phyloP scores from a whole-genome alignment of 2,113 vertebrate species.

The Plectropomus leopardus region DNA sequence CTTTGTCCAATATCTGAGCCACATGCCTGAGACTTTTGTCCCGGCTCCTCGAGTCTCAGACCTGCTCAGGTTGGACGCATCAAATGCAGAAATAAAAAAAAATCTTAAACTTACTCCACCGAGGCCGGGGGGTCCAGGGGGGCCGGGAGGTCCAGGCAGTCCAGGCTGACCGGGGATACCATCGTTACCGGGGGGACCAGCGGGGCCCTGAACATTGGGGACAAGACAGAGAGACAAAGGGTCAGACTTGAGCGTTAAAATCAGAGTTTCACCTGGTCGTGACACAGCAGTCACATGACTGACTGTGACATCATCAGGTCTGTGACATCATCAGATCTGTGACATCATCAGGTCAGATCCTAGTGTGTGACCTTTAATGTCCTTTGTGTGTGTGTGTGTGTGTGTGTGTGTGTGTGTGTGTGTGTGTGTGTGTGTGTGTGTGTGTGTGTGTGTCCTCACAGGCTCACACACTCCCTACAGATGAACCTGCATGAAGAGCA shows the following conservation, averaged over 20 bases:
- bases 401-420: slow-evolving; percentile 46
- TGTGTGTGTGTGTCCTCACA: slow-evolving; percentile 39
- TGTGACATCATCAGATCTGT: neutral
- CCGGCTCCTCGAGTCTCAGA: no score
- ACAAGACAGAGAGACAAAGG: neutral
- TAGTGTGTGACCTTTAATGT: neutral
- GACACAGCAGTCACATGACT: neutral
- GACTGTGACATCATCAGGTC: neutral
- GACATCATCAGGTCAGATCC: neutral
- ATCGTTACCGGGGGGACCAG: slow-evolving; percentile 91
- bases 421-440: slow-evolving; percentile 49
- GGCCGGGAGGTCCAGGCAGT: slow-evolving; percentile 90
- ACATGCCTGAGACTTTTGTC: neutral
- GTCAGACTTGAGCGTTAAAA: slow-evolving; percentile 14
- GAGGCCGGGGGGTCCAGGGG: slow-evolving; percentile 93
- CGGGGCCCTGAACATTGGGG: slow-evolving; percentile 84
- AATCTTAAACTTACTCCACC: slow-evolving; percentile 91
- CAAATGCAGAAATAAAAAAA: neutral
- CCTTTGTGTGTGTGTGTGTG: slow-evolving; percentile 40
- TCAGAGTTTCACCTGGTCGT: neutral
- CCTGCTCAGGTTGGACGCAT: neutral
- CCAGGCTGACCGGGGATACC: slow-evolving; percentile 92
- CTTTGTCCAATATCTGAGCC: neutral
- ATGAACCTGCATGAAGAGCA: slow-evolving; percentile 1
- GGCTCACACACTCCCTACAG: slow-evolving; percentile 21